Evolutionary conservation across 35 echinoderm and acorn worm species (phyloP), one percentile per base, ranked within the genome.

Genomic region (Amphiura filiformis): DNA sequence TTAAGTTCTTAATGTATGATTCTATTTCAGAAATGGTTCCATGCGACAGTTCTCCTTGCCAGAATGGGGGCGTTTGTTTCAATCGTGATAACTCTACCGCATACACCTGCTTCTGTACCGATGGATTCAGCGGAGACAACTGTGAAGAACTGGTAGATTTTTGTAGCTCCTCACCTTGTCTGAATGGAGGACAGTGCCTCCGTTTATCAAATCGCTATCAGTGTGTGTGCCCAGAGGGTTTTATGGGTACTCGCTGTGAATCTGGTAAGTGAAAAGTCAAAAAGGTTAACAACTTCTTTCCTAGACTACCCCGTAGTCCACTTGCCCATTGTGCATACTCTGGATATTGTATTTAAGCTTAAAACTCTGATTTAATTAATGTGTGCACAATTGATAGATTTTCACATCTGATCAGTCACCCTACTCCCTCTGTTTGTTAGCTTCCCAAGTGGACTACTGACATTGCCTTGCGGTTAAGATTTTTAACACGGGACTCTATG

Each of bases 101-200:
- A 79, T 79, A 31, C 34, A 18, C 18, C 33, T 79, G 77, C 34
- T 32, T 79, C 22, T 79, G 77, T 79, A 3, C 77, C 13, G 33
- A 35, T 34, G 77, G 77, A 9, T 79, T 23, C 26, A 22, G 18
- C 3, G 77, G 77, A 31, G 22, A 0, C 4, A 79, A 28, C 15
- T 79, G 77, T 36, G 77, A 33, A 31, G 32, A 36, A 15, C 32
- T 23, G 57, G 41, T 90, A 34, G 36, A 83, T 11, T 33, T 36
- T 1, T 90, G 88, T 56, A 26, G 18, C 34, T 64, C 80, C 37
- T 39, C 39, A 26, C 88, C 88, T 33, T 93, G 91, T 80, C 81
- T 78, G 23, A 93, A 93, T 89, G 91, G 80, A 5, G 91, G 78
- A 31, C 79, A 41, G 13, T 93, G 91, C 65, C 52, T 84, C 17